Evolutionary conservation across 2,797 vertebrate species (phyloP).

Genomic region (Phalanger gymnotis): DNA sequence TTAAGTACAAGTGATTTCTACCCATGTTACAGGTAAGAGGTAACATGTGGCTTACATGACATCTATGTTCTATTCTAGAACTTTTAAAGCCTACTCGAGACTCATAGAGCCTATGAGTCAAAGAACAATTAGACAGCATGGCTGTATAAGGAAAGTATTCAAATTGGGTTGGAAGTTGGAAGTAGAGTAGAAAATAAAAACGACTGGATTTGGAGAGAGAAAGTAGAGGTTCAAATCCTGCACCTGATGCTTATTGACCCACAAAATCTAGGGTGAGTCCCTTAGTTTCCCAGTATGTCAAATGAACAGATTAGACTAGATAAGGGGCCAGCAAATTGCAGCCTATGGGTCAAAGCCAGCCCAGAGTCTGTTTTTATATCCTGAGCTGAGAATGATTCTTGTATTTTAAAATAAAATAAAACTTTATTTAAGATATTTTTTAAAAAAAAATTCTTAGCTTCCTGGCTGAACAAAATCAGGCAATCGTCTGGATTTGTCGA

Average conservation of each 20-base stretch:
- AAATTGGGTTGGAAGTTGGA: not conserved
- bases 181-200: not conserved
- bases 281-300: not conserved
- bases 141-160: not conserved
- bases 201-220: not conserved
- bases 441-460: not conserved
- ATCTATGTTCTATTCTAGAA: not conserved
- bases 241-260: not conserved
- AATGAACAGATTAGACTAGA: not conserved
- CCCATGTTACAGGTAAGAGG: not conserved
- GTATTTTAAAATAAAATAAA: not conserved
- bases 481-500: not conserved
- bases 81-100: no score
- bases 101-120: not conserved
- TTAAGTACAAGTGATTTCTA: not conserved
- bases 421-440: not conserved
- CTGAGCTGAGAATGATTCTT: not conserved
- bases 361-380: not conserved
- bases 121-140: not conserved
- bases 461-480: not conserved
- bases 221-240: not conserved
- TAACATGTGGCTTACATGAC: not conserved
- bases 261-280: not conserved
- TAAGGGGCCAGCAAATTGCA: not conserved
- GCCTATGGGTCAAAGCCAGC: not conserved